phyloP scores from a whole-genome alignment of 2,113 vertebrate genomes.

The Cochlearius cochlearius region DNA sequence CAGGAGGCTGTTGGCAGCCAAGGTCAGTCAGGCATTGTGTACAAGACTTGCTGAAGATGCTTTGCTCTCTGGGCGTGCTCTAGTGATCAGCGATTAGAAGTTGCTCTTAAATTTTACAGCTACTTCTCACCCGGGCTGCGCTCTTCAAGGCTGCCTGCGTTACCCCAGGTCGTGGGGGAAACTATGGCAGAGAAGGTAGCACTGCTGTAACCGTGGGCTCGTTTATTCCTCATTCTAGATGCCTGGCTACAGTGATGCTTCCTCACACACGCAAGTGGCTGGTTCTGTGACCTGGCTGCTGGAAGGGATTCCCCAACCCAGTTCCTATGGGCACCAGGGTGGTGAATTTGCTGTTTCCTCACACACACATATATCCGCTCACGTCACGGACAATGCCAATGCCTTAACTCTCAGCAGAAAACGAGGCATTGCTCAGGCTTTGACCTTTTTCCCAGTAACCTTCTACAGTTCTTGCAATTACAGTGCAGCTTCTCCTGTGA shows the following conservation, averaged over 20 bases:
- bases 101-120: neutral
- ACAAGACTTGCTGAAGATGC: neutral
- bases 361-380: neutral
- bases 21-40: neutral
- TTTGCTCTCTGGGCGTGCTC: neutral
- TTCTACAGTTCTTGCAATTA: neutral
- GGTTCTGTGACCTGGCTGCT: neutral
- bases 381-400: fast-evolving
- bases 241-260: neutral
- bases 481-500: neutral
- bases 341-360: neutral
- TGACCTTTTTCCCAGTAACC: neutral
- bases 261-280: neutral
- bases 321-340: neutral
- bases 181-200: neutral
- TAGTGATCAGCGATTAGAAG: neutral
- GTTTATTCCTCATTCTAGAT: neutral
- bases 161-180: neutral
- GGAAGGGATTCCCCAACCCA: neutral
- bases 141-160: neutral
- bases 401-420: neutral
- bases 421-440: neutral
- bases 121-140: fast-evolving
- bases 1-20: neutral
- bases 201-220: neutral